Base-by-base conservation (phyloP, 2,113 vertebrate species). In the Procapra przewalskii region DNA sequence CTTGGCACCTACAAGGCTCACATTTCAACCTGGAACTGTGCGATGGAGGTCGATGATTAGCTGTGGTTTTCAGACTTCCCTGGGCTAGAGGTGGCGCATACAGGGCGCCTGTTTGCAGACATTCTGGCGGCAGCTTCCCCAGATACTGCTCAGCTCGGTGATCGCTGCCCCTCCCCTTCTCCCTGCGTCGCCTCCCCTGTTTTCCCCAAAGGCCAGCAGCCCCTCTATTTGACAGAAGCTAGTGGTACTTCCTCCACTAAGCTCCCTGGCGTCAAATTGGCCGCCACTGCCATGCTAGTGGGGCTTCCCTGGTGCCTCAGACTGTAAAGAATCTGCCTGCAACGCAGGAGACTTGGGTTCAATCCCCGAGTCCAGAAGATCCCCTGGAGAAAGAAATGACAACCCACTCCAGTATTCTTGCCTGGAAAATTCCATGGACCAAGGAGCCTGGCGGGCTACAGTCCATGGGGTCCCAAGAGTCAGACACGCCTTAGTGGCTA, bases 1-100 rank as follows among this genome's bases (percentile, higher is more conserved):
- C 9, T 19, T 2, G 1, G 21, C 45, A 85, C 12, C 45, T 31
- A 3, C 1, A 6, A 25, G 2, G 52, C 7, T 60, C 43, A 8
- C 3, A 2, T 45, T 52, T 62, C 60, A 59, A 19, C 0, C 1
- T 36, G 75, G 43, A 54, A 5, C 25, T 5, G 5, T 3, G 12
- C 3, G 4, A 9, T 43, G 4, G 60, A 84, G 13, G 57, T 54
- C n/a, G 10, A 11, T 6, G 14, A 45, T 36, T 55, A 57, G 14
- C 31, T 88, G 27, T 25, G 23, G 13, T 29, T 79, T 71, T 71
- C 54, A 79, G 23, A 83, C n/a, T n/a, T 6, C 54, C 14, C 40
- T 27, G 13, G 60, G 3, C 17, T 3, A 40, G 21, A 50, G 14
- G 36, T 13, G 43, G 13, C 14, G 6, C 6, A 13, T 15, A 27